Evolutionary conservation across 2,888 invertebrate genomes (phyloP).

Genomic region (Lasiommata megera): DNA sequence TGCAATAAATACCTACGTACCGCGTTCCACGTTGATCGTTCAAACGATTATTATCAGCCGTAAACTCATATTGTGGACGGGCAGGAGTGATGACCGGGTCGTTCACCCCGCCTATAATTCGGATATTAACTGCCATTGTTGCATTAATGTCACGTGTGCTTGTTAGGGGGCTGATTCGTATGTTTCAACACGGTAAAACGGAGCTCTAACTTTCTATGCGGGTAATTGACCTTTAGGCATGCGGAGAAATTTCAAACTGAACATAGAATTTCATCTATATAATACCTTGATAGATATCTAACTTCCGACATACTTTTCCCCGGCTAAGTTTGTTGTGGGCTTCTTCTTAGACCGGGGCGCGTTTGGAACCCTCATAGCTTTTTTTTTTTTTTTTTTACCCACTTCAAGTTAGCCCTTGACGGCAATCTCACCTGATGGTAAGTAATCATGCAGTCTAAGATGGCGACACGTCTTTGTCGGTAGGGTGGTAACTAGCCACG

Average conservation of each 20-base stretch:
- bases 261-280: too few relatives aligned
- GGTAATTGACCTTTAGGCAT: background rate
- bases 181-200: background rate
- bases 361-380: too few relatives aligned
- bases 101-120: slow-evolving; percentile 24
- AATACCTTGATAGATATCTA: too few relatives aligned
- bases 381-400: too few relatives aligned
- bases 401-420: too few relatives aligned
- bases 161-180: background rate
- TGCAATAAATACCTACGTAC: background rate
- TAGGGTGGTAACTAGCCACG: too few relatives aligned
- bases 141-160: background rate
- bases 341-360: too few relatives aligned
- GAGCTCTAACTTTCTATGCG: background rate
- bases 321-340: too few relatives aligned
- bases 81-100: slow-evolving; percentile 18
- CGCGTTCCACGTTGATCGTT: slow-evolving; percentile 1
- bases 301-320: too few relatives aligned
- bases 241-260: background rate
- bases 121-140: slow-evolving; percentile 19
- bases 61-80: background rate
- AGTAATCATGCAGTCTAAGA: too few relatives aligned
- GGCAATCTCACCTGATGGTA: too few relatives aligned
- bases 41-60: slow-evolving; percentile 3
- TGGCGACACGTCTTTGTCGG: too few relatives aligned